Conservation (phyloP, 1,140 invertebrate species). For the Papilio aristodemus region DNA sequence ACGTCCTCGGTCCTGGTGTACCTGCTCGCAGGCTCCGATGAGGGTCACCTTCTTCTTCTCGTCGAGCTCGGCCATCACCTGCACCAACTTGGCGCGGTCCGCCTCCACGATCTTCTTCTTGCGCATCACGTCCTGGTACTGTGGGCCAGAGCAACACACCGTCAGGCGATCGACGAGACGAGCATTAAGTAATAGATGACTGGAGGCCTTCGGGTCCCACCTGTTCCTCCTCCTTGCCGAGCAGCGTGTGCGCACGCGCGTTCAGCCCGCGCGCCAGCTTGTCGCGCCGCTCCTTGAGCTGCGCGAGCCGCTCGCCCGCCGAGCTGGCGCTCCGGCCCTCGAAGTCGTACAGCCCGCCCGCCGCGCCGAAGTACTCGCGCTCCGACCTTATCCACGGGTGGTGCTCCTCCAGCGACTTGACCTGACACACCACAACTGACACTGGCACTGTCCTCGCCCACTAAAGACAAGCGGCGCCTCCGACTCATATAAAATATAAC, state of each 20-base stretch:
- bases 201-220: constrained; percentile 44
- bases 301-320: constrained; percentile 81
- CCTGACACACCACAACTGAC: constrained; percentile 41
- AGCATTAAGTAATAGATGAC: too few species aligned
- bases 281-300: constrained; percentile 85
- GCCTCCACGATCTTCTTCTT: constrained; percentile 92
- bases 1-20: not conserved
- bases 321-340: constrained; percentile 81
- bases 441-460: too few species aligned
- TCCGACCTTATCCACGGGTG: constrained; percentile 90
- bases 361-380: constrained; percentile 88
- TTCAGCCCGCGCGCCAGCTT: constrained; percentile 88
- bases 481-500: too few species aligned
- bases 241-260: constrained; percentile 90
- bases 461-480: not conserved
- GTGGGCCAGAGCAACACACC: constrained; percentile 2
- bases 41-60: constrained; percentile 93
- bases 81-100: constrained; percentile 90
- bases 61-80: constrained; percentile 93
- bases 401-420: constrained; percentile 65
- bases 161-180: too few species aligned
- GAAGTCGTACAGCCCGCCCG: constrained; percentile 83
- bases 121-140: constrained; percentile 88
- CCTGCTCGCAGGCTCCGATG: constrained; percentile 88
- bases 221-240: constrained; percentile 93